Base-by-base conservation (phyloP, 2,113 vertebrate species). In the chimpanzee (Pan troglodytes) region DNA sequence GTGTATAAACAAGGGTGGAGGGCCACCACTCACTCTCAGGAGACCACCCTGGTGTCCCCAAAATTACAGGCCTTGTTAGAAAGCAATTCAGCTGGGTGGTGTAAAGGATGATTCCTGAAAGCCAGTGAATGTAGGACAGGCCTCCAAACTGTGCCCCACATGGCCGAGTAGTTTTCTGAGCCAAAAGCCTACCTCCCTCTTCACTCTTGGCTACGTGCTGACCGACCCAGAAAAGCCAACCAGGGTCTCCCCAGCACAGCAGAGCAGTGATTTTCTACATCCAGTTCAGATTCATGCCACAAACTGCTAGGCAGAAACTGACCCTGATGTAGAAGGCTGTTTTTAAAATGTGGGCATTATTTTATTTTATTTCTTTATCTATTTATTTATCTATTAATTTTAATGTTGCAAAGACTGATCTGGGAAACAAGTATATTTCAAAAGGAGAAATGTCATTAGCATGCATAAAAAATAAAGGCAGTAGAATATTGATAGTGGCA, bases 401-500 rank as follows among this genome's bases (percentile, higher is more conserved):
- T 85, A 92, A 94, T 22, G 30, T 85, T 90, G 67, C 35, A 68
- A 95, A 97, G 90, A 78, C 80, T 55, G 38, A 73, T 68, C 75
- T 43, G 50, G 80, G 68, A 96, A 96, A 96, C 76, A 92, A 61
- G 40, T 22, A 64, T 30, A 84, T 64, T 84, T 95, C 94, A 57
- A 95, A 73, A 76, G 73, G 35, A 88, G 79, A 43, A 76, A 96
- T 96, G 57, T 79, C 88, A 97, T 95, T 86, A 95, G 76, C 43
- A 55, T 91, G 73, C 90, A 89, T 90, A 97, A 94, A 88, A 97
- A 96, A 94, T 93, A 94, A 97, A 95, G 80, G 89, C 87, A 61
- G 22, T 14, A 59, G 87, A 94, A 95, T 93, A 98, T 38, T 88
- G 96, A 95, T 55, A 59, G 76, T 87, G 90, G 81, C 93, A 92